Conservation (phyloP, 2,797 vertebrate genomes). For the Remorina albescens region DNA sequence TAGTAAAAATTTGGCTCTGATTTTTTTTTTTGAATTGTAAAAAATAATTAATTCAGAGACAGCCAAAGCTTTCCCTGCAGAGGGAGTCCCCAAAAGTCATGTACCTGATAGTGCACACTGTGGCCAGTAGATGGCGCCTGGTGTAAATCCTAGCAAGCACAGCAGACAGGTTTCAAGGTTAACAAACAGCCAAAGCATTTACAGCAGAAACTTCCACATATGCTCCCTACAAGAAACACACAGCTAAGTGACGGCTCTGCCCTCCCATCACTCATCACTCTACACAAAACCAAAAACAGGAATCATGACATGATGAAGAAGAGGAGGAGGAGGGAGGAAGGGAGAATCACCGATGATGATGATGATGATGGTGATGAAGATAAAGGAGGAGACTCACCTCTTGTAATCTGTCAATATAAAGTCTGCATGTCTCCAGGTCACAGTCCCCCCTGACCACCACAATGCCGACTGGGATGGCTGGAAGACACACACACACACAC, state of each 20-base stretch:
- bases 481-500: slow-evolving; percentile 19
- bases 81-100: slow-evolving; percentile 28
- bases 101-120: slow-evolving; percentile 97
- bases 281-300: no score
- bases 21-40: background rate
- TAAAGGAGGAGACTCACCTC: slow-evolving; percentile 85
- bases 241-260: slow-evolving; percentile 31
- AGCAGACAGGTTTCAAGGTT: slow-evolving; percentile 72
- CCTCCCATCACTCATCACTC: no score
- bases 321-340: slow-evolving; percentile 5
- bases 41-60: background rate
- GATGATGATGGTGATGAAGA: slow-evolving; percentile 6
- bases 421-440: slow-evolving; percentile 97
- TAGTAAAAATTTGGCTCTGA: no score
- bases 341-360: background rate
- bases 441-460: slow-evolving; percentile 97
- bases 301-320: slow-evolving; percentile 52
- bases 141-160: slow-evolving; percentile 84
- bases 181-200: slow-evolving; percentile 61
- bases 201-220: slow-evolving; percentile 50
- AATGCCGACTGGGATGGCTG: slow-evolving; percentile 96
- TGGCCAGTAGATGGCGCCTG: slow-evolving; percentile 87
- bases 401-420: slow-evolving; percentile 95
- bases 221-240: slow-evolving; percentile 41
- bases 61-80: background rate